Conservation (phyloP, 1,140 invertebrate species). For the Drosophila persimilis region DNA sequence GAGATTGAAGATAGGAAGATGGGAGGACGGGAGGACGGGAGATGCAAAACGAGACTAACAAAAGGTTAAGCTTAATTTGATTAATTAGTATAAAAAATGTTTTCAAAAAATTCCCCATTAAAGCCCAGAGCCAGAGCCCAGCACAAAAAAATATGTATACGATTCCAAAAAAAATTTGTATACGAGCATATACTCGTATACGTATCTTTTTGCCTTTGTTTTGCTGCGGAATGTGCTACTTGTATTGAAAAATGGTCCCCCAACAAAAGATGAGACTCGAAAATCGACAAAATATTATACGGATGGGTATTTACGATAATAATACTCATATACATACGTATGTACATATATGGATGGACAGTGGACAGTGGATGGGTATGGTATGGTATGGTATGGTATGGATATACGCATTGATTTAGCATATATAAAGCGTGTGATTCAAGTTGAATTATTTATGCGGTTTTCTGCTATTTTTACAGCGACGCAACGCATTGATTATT, state of each 20-base stretch:
- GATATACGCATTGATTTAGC: constrained; percentile 22
- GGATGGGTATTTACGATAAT: constrained; percentile 30
- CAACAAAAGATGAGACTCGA: constrained; percentile 51
- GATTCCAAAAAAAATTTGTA: constrained; percentile 2
- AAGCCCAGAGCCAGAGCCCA: constrained; percentile 19
- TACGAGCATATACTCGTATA: neutral
- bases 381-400: too few species aligned
- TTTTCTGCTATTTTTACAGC: constrained; percentile 62
- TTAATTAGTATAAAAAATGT: constrained; percentile 76
- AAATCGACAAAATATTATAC: constrained; percentile 56
- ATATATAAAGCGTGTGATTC: constrained; percentile 69
- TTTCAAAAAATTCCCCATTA: constrained; percentile 47
- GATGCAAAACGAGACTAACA: constrained; percentile 40
- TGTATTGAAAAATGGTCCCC: constrained; percentile 75
- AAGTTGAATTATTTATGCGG: constrained; percentile 73
- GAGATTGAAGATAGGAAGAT: too few species aligned
- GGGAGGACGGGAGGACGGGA: neutral
- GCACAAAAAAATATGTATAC: neutral
- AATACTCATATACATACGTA: constrained; percentile 37
- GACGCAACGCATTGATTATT: constrained; percentile 46
- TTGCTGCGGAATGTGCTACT: constrained; percentile 72
- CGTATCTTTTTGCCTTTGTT: constrained; percentile 31
- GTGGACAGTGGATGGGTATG: too few species aligned
- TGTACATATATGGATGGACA: constrained; percentile 20
- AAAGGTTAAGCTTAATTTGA: constrained; percentile 76